Evolutionary conservation across 2,797 vertebrate species (phyloP), one percentile per base, ranked within the genome.

Genomic region (Enteromius unitaeniatus): DNA sequence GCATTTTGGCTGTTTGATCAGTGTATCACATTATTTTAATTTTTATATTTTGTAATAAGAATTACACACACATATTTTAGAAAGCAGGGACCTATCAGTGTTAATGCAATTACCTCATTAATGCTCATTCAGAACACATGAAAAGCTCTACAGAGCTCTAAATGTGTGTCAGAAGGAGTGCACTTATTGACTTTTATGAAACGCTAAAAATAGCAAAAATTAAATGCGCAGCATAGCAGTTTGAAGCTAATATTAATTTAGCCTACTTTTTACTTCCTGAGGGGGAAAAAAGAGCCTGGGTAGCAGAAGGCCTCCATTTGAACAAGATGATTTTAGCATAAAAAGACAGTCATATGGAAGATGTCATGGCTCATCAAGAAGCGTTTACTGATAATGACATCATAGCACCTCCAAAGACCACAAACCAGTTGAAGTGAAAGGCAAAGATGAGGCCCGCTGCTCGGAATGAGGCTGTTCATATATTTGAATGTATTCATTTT

Each of bases 321-420:
- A 64, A 73, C 37, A 26, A 49, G 8, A 19, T 80, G 4, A 69
- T 84, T 58, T 53, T 40, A 67, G 19, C 68, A 60, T 31, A 26
- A 17, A 13, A 75, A 76, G 53, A 82, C 70, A 47, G 53, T 65
- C 55, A 74, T 87, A 77, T 83, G 31, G 26, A 40, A 81, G 28
- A 83, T 7, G 26, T 77, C 70, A 28, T 62, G 78, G 68, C 81
- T 77, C 70, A 83, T 78, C 65, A 42, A 45, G 51, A 84, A 74
- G 55, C 72, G 62, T 67, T 86, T 60, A 45, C 64, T 64, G 82
- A 79, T 75, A 62, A 84, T 60, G 78, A 70, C 53, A 72, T 86
- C 81, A 69, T 26, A 37, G 28, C 19, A 31, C 34, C 76, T 80
- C 75, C n/a, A 65, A 70, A 37, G 47, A 76, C 53, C 42, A 10